A percentile compares a stretch with the other conserved stretches of the same genome.
These are phyloP conservation scores for Schlechtendalia chinensis DNA, from an alignment of 1,140 invertebrate species.

Conservation along the genomic window DNA sequence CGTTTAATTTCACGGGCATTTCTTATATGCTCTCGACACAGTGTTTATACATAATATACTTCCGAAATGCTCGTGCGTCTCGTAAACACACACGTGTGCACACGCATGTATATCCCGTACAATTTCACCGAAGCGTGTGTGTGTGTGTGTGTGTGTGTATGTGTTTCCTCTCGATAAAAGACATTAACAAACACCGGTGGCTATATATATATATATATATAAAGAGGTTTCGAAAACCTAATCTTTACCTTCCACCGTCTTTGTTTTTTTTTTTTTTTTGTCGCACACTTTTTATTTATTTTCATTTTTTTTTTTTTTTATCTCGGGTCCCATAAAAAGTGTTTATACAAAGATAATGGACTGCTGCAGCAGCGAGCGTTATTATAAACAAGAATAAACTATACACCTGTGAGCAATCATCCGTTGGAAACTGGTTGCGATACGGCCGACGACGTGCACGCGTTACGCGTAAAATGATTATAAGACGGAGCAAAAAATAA, in stretches of 20 bases:
- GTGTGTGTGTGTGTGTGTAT: background rate
- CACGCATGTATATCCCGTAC: background rate
- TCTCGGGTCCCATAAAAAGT: slow-evolving; percentile 14
- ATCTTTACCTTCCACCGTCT: slow-evolving; percentile 35
- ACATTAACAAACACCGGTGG: slow-evolving; percentile 38
- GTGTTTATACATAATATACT: background rate
- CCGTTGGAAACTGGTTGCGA: slow-evolving; percentile 16
- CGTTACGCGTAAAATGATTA: background rate
- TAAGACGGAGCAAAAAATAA: background rate
- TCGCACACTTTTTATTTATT: slow-evolving; percentile 27
- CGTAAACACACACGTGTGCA: background rate
- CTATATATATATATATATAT: background rate
- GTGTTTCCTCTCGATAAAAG: slow-evolving; percentile 46
- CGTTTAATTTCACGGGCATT: background rate
- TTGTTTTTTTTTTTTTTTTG: slow-evolving; percentile 4
- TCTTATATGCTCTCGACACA: background rate
- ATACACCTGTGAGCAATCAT: slow-evolving; percentile 18
- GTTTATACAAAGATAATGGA: background rate
- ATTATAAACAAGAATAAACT: slow-evolving; percentile 18
- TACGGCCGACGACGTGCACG: background rate
- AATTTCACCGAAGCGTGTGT: slow-evolving; percentile 12
- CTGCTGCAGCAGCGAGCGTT: background rate
- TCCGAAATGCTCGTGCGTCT: background rate
- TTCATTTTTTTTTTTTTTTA: background rate
- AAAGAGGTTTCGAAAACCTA: slow-evolving; percentile 15